A percentile compares a stretch with the other conserved stretches of the same genome.
phyloP scores from a whole-genome alignment of 2,888 invertebrate species.

The Dione juno region DNA sequence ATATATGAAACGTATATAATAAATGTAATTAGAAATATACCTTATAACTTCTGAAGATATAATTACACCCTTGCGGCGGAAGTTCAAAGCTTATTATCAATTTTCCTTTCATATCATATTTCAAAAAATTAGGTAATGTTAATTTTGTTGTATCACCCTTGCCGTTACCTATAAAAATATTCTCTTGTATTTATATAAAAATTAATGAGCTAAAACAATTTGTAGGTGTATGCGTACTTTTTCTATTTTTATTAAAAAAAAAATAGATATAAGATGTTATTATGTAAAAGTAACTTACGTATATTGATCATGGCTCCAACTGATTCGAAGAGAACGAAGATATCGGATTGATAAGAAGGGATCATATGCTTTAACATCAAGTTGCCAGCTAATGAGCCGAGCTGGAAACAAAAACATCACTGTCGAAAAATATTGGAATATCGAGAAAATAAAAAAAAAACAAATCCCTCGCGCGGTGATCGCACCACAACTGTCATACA shows the following conservation, averaged over 20 bases:
- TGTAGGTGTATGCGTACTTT: too few species aligned
- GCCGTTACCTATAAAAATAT: constrained; percentile 53
- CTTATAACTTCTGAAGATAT: constrained; percentile 86
- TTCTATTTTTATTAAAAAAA: too few species aligned
- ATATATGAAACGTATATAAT: too few species aligned
- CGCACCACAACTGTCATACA: background rate
- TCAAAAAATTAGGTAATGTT: constrained; percentile 80
- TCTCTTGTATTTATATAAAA: too few species aligned
- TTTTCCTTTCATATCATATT: constrained; percentile 84
- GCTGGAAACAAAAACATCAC: constrained; percentile 61
- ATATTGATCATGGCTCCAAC: constrained; percentile 80
- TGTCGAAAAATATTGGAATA: background rate
- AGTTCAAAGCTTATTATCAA: constrained; percentile 85
- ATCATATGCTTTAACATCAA: constrained; percentile 85
- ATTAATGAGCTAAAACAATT: too few species aligned
- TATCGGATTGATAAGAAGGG: constrained; percentile 86
- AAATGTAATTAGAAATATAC: constrained; percentile 59
- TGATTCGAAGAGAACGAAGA: constrained; percentile 84
- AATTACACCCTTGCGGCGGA: constrained; percentile 76
- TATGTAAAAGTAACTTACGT: constrained; percentile 78
- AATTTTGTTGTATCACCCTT: constrained; percentile 50
- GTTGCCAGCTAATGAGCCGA: constrained; percentile 87
- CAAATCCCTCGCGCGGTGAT: background rate
- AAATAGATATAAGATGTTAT: too few species aligned
- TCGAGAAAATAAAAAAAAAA: too few species aligned